Evolutionary conservation across 2,888 invertebrate genomes (phyloP), one percentile per base, ranked within the genome.

Genomic region (Tetragnatha montana): DNA sequence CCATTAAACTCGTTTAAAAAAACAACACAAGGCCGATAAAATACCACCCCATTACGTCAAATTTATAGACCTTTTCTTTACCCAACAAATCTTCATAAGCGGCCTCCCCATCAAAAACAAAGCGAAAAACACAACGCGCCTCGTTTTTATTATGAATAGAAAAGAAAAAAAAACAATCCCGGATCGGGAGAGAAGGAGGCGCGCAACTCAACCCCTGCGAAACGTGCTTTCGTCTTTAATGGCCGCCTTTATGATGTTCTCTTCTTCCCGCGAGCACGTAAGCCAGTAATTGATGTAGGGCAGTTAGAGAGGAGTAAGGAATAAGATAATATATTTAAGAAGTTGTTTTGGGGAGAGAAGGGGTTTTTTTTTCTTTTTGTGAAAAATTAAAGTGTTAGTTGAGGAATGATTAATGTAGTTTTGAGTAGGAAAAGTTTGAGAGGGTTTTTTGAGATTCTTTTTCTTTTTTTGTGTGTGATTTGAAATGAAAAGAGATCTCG

Each of bases 191-290:
- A 78, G 70, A 68, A 87, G 87, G 74, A 87, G 68, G 68, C 47
- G 75, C 73, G 75, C 87, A 87, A 69, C 87, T 87, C 87, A 88
- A 82, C 87, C 75, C 87, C 21, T n/a, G 47, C 50, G 49, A 76
- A 81, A 87, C 81, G 87, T 88, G 87, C 87, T 88, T 82, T 81
- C 75, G 51, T 82, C 87, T 81, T 88, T 88, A 88, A 88, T 88
- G 87, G 87, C 78, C 71, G 87, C 79, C 82, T 82, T 88, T 88
- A 88, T 88, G 87, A 88, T 88, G 81, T 80, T 88, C 49, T 82
- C 22, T 35, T 35, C 35, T 35, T 35, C 35, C 75, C 70, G n/a
- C 14, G 71, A 82, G 70, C 82, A 88, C 82, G 81, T 88, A 76
- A 76, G 49, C 47, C 8, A 14, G 76, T 88, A 82, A 82, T 88